A percentile compares a stretch with the other conserved stretches of the same genome.
These are phyloP conservation scores for Nymphalis io DNA, from an alignment of 1,140 invertebrate species.

Conservation along the genomic window DNA sequence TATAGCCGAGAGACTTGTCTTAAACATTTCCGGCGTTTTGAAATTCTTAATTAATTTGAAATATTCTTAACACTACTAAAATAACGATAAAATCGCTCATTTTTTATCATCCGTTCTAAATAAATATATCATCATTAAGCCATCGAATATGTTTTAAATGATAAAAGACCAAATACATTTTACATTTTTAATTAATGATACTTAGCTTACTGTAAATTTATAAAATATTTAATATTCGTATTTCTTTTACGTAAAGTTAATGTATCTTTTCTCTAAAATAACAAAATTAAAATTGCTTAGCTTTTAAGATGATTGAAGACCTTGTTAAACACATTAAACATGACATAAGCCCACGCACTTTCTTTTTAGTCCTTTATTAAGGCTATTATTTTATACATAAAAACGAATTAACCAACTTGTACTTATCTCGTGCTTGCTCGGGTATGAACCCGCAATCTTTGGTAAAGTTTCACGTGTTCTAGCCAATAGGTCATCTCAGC, in stretches of 20 bases:
- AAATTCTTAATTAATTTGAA: constrained; percentile 20
- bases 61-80: constrained; percentile 5
- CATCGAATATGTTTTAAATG: background rate
- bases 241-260: no score
- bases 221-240: no score
- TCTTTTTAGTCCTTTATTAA: background rate
- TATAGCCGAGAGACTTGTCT: constrained; percentile 14
- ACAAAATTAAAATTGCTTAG: background rate
- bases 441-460: no score
- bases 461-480: no score
- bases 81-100: constrained; percentile 2
- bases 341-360: background rate
- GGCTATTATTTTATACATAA: no score
- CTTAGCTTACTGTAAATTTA: no score
- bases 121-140: constrained; percentile 8
- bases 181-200: no score
- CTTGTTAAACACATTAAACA: background rate
- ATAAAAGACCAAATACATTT: background rate
- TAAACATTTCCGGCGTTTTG: constrained; percentile 20
- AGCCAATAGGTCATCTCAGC: no score
- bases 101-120: constrained; percentile 11
- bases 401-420: no score
- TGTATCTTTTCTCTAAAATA: no score
- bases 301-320: background rate
- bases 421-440: no score